Percentiles rank a stretch among this genome's conserved stretches.
These are phyloP conservation scores for Cebus imitator DNA, from an alignment of 2,113 vertebrate species.

Conservation along the genomic window DNA sequence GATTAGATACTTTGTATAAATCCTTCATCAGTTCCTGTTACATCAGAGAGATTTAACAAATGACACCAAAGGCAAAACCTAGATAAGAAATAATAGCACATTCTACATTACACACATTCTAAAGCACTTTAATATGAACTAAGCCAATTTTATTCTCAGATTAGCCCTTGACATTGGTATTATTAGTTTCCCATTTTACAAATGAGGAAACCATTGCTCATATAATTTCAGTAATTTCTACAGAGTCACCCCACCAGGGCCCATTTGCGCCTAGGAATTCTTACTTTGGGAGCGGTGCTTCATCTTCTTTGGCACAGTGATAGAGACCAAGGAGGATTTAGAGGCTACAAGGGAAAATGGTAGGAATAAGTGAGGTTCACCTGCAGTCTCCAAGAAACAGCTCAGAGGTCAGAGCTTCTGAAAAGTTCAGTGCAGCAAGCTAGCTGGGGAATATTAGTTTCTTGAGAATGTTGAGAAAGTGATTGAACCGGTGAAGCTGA, in stretches of 20 bases:
- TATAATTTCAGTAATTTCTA: neutral
- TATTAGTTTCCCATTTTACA: neutral
- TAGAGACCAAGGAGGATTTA: neutral
- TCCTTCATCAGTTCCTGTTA: neutral
- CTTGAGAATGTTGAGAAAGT: conserved; percentile 46
- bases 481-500: neutral
- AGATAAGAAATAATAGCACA: neutral
- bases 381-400: neutral
- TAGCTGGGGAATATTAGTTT: conserved; percentile 39
- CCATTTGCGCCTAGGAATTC: neutral
- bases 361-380: neutral
- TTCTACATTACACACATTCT: neutral
- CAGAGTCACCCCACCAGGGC: neutral
- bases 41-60: neutral
- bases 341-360: conserved; percentile 8
- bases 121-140: neutral
- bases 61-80: neutral
- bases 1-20: neutral
- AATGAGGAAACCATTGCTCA: neutral
- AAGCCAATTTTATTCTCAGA: neutral
- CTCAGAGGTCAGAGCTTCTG: conserved; percentile 34
- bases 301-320: neutral
- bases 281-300: neutral
- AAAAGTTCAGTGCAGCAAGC: conserved; percentile 6
- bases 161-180: conserved; percentile 4